Conservation (phyloP, 2,113 vertebrate species). For the Neopipo cinnamomea region DNA sequence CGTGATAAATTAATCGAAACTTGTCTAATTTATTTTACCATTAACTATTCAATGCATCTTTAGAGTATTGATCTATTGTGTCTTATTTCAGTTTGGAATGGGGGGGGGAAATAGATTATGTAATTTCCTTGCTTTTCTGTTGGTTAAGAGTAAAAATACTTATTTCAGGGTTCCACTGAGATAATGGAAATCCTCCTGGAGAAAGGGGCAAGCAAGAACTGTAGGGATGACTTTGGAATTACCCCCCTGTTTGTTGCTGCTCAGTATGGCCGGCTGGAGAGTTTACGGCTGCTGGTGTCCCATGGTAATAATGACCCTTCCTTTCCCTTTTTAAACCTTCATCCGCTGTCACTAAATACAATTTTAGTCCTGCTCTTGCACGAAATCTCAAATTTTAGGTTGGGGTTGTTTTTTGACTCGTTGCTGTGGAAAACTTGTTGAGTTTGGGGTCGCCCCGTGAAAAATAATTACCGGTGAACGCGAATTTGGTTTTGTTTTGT, state of each 20-base stretch:
- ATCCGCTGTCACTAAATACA: neutral
- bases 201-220: slow-evolving; percentile 79
- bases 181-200: slow-evolving; percentile 82
- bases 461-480: neutral
- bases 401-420: neutral
- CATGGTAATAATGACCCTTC: slow-evolving; percentile 73
- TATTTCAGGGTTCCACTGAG: slow-evolving; percentile 80
- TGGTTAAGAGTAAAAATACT: neutral
- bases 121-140: neutral
- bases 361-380: neutral
- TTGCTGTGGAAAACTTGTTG: neutral
- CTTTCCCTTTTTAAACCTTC: neutral
- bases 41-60: neutral
- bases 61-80: neutral
- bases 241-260: slow-evolving; percentile 91
- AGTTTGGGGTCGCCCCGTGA: neutral
- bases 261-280: slow-evolving; percentile 85
- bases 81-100: neutral
- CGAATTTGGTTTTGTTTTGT: neutral
- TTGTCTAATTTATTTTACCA: neutral
- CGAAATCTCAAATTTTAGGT: neutral
- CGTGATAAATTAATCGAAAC: neutral
- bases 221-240: slow-evolving; percentile 86
- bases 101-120: neutral
- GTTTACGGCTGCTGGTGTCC: slow-evolving; percentile 79